Conservation (phyloP, 2,797 vertebrate genomes). For the Argentina silus region DNA sequence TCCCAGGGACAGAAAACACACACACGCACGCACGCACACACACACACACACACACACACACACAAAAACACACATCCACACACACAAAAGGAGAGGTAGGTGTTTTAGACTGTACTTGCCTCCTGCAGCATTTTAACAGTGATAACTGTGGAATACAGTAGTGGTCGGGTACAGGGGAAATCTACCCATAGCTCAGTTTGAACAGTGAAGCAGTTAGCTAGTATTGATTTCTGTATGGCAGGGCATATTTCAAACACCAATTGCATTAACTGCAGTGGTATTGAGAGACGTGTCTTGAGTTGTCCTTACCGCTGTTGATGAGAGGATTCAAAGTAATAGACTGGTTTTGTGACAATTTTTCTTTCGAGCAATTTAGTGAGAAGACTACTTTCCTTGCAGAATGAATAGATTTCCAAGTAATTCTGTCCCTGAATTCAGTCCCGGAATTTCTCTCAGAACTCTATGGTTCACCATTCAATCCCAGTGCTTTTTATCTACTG, state of each 20-base stretch:
- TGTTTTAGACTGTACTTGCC: background rate
- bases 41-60: background rate
- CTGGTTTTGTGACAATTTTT: background rate
- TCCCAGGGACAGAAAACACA: background rate
- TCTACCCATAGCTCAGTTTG: background rate
- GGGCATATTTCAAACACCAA: background rate
- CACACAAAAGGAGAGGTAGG: background rate
- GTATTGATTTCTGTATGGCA: background rate
- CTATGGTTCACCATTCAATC: background rate
- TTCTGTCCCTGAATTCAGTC: background rate
- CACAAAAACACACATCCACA: background rate
- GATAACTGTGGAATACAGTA: background rate
- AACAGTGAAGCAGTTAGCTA: background rate
- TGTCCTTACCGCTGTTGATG: background rate
- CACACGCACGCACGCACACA: background rate
- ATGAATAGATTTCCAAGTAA: conserved; percentile 1
- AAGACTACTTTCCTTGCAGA: background rate
- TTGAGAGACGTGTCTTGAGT: background rate
- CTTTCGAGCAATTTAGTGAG: background rate
- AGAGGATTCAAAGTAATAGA: too few relatives aligned
- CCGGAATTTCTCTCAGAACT: background rate
- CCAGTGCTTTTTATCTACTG: background rate
- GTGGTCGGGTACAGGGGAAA: background rate
- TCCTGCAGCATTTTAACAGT: background rate
- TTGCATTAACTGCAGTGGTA: background rate